phyloP scores from a whole-genome alignment of 2,888 invertebrate species.

The Ferrisia virgata region DNA sequence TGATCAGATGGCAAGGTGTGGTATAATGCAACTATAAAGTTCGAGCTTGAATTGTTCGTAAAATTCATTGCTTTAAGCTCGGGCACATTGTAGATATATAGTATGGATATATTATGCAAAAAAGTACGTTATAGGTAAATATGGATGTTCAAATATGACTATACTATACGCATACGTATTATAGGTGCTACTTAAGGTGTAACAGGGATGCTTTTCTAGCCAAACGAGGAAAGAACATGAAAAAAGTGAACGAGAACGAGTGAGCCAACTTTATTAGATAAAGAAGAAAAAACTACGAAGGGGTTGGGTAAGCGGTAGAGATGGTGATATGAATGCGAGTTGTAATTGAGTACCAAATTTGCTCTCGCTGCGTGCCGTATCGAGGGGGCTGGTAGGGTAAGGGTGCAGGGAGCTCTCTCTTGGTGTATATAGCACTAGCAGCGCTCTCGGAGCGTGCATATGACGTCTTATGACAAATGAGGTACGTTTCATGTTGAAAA shows the following conservation, averaged over 20 bases:
- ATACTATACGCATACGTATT: background rate
- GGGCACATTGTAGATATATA: background rate
- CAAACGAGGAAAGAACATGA: background rate
- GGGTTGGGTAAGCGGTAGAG: background rate
- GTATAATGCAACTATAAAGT: background rate
- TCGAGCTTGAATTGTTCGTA: background rate
- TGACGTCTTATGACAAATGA: conserved; percentile 45
- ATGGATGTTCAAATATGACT: background rate
- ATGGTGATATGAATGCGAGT: conserved; percentile 43
- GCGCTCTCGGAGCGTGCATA: conserved; percentile 31
- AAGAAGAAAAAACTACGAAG: conserved; percentile 21
- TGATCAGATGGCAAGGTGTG: background rate
- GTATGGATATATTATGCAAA: too few species aligned
- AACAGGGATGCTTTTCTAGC: background rate
- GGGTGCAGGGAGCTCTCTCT: background rate
- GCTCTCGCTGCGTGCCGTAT: background rate
- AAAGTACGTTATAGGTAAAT: too few species aligned
- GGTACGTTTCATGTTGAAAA: conserved; percentile 43
- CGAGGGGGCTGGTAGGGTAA: background rate
- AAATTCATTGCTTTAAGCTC: background rate
- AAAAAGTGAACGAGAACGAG: too few species aligned
- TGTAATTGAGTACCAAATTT: conserved; percentile 44
- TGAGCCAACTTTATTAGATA: conserved; percentile 9
- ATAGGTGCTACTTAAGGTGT: background rate
- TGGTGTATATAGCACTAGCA: background rate